Percentiles rank a stretch among this genome's conserved stretches.
Conservation (phyloP, 2,113 vertebrate genomes). For the Bubalus kerabau region DNA sequence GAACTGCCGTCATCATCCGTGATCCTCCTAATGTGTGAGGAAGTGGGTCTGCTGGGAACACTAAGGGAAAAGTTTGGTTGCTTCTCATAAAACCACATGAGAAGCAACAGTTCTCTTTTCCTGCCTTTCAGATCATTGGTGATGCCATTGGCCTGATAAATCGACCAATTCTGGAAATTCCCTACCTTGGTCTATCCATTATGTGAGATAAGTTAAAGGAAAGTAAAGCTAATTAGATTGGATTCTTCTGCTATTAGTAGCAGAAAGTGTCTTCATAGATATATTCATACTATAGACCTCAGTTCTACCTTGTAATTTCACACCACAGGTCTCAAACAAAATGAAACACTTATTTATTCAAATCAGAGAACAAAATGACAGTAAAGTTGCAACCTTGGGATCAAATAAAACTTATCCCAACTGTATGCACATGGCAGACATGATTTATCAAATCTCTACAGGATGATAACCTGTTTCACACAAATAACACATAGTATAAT, state of each 20-base stretch:
- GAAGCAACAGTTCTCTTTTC: neutral
- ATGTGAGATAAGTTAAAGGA: neutral
- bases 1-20: rapidly evolving
- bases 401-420: neutral
- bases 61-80: neutral
- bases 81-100: neutral
- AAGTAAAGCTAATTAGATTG: neutral
- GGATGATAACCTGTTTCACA: neutral
- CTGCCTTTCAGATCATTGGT: neutral
- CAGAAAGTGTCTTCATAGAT: neutral
- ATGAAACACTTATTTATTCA: neutral
- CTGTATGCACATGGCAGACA: neutral
- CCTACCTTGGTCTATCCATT: rapidly evolving
- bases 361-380: neutral
- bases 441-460: neutral
- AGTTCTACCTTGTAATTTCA: neutral
- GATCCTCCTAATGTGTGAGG: neutral
- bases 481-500: neutral
- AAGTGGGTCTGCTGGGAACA: neutral
- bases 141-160: neutral
- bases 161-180: neutral
- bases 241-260: neutral
- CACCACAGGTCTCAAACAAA: neutral
- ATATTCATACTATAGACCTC: neutral
- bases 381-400: neutral